These are phyloP conservation scores for Trididemnum nubilum DNA, from an alignment of 23 tunicate species.

Conservation along the genomic window DNA sequence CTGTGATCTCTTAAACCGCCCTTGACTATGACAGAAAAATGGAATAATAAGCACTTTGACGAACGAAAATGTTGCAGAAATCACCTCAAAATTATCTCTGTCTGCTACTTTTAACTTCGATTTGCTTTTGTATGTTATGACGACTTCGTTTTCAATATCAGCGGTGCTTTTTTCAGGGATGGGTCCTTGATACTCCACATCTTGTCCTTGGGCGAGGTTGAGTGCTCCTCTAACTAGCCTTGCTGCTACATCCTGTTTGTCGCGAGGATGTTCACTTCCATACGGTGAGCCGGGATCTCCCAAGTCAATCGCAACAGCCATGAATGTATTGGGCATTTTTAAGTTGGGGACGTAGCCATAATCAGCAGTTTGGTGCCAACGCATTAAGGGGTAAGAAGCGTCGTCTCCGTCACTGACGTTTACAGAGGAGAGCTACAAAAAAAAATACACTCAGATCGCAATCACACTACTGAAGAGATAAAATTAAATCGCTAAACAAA, in stretches of 20 bases:
- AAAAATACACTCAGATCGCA: no score
- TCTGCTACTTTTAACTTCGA: constrained; percentile 40
- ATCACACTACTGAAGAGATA: no score
- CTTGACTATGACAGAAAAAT: no score
- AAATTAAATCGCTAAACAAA: no score
- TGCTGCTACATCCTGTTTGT: constrained; percentile 71
- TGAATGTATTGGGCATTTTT: constrained; percentile 68
- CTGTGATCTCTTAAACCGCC: no score
- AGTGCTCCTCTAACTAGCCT: constrained; percentile 56
- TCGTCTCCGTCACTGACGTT: constrained; percentile 1
- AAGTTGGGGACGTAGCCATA: constrained; percentile 75
- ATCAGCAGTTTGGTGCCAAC: constrained; percentile 95
- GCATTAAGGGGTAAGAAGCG: constrained; percentile 26
- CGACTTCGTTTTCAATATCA: constrained; percentile 8
- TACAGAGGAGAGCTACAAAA: constrained; percentile 29
- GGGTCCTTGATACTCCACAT: constrained; percentile 55
- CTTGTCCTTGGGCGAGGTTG: constrained; percentile 32
- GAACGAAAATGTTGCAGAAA: no score
- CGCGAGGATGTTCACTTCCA: constrained; percentile 71
- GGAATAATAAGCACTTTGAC: no score
- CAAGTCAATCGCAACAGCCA: constrained; percentile 87
- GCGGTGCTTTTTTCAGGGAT: constrained; percentile 15
- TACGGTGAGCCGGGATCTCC: constrained; percentile 67
- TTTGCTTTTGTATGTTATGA: constrained; percentile 46
- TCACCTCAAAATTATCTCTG: constrained; percentile 62